Conservation (phyloP, 1,140 invertebrate genomes). For the Dufourea novaeangliae region DNA sequence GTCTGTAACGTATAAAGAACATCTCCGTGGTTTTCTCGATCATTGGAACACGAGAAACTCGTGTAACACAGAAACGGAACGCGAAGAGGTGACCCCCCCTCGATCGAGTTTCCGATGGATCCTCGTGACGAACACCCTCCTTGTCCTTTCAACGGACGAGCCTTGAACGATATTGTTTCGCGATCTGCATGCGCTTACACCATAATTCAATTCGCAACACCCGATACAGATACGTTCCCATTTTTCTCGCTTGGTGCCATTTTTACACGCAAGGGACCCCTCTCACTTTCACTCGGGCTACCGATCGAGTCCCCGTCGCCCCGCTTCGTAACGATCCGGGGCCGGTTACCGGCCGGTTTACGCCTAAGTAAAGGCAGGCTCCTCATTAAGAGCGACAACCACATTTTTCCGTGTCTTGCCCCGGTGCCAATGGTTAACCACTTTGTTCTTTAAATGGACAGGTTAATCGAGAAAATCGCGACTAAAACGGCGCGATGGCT, state of each 20-base stretch:
- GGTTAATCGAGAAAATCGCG: conserved; percentile 17
- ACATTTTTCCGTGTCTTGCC: neutral
- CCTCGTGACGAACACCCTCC: neutral
- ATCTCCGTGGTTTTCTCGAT: conserved; percentile 23
- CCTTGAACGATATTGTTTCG: conserved; percentile 42
- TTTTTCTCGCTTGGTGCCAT: conserved; percentile 39
- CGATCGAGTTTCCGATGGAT: conserved; percentile 22
- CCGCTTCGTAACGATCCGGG: conserved; percentile 27
- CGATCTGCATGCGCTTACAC: conserved; percentile 44
- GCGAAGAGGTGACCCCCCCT: neutral
- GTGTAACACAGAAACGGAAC: neutral
- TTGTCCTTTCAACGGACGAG: conserved; percentile 18
- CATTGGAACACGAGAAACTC: conserved; percentile 35
- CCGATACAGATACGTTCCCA: conserved; percentile 56
- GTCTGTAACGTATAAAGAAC: neutral
- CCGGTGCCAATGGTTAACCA: conserved; percentile 1
- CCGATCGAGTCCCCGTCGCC: conserved; percentile 46
- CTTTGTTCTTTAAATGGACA: conserved; percentile 36
- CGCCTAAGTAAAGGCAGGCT: conserved; percentile 34
- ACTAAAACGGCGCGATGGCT: conserved; percentile 15
- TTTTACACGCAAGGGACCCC: conserved; percentile 66
- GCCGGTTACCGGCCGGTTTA: conserved; percentile 1
- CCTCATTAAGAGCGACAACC: conserved; percentile 42
- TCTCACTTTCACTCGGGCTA: conserved; percentile 74
- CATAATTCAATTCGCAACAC: conserved; percentile 27